Conservation (phyloP, 2,113 vertebrate genomes). For the Andinoacara biseriatus region DNA sequence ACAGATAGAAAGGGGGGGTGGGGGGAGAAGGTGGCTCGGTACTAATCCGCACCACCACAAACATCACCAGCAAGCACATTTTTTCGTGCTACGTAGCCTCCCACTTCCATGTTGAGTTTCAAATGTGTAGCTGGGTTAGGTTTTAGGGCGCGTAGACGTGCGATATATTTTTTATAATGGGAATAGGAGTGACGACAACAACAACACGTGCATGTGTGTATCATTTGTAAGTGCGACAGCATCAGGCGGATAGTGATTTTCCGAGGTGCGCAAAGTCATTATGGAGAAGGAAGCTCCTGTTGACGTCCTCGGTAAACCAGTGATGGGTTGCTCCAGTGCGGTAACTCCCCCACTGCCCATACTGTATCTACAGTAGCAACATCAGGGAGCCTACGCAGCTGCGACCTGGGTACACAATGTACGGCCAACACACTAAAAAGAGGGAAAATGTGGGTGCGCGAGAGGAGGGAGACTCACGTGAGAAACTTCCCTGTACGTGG, state of each 20-base stretch:
- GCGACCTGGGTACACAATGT: constrained; percentile 80
- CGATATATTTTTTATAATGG: constrained; percentile 17
- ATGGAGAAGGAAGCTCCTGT: constrained; percentile 65
- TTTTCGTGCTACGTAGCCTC: constrained; percentile 33
- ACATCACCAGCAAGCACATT: constrained; percentile 41
- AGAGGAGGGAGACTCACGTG: constrained; percentile 39
- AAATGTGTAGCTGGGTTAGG: background rate
- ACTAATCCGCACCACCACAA: constrained; percentile 51
- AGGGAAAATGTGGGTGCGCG: constrained; percentile 45
- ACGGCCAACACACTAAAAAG: constrained; percentile 69
- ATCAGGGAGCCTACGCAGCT: constrained; percentile 71
- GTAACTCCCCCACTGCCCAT: constrained; percentile 64
- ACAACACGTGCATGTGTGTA: constrained; percentile 74
- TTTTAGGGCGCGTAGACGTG: background rate
- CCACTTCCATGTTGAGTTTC: constrained; percentile 60
- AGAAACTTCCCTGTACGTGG: constrained; percentile 48
- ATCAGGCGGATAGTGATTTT: constrained; percentile 61
- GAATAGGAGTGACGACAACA: constrained; percentile 67
- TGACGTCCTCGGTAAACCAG: constrained; percentile 58
- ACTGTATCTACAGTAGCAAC: constrained; percentile 72
- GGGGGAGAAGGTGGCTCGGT: constrained; percentile 43
- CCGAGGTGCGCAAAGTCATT: constrained; percentile 73
- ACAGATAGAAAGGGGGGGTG: constrained; percentile 32
- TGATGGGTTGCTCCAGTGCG: constrained; percentile 59
- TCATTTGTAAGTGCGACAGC: constrained; percentile 72